Conservation (phyloP, 2,888 invertebrate genomes). For the Eledona agricola region DNA sequence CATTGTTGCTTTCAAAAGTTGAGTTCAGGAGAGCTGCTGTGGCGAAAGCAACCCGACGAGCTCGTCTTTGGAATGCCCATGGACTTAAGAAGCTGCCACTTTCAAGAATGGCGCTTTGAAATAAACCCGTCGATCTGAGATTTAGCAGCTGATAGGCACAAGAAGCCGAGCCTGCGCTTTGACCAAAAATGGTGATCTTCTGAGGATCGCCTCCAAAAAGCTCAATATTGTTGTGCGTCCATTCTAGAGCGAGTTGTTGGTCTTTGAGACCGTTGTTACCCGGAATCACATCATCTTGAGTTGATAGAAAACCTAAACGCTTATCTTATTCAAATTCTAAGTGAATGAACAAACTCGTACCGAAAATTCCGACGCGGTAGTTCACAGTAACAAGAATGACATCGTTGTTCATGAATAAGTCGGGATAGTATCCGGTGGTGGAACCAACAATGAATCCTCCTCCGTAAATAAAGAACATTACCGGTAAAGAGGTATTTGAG, state of each 20-base stretch:
- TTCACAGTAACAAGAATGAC: slow-evolving; percentile 46
- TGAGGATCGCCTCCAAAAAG: slow-evolving; percentile 40
- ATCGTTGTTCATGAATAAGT: slow-evolving; percentile 43
- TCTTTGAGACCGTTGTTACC: slow-evolving; percentile 44
- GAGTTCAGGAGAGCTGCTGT: slow-evolving; percentile 33
- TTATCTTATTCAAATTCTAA: neutral
- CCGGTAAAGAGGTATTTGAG: slow-evolving; percentile 21
- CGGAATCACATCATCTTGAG: slow-evolving; percentile 39
- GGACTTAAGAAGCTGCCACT: slow-evolving; percentile 40
- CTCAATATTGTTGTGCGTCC: slow-evolving; percentile 36
- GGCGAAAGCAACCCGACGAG: slow-evolving; percentile 30
- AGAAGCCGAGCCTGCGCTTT: slow-evolving; percentile 40
- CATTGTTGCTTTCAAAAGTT: slow-evolving; percentile 13
- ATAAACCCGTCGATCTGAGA: slow-evolving; percentile 35
- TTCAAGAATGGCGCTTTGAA: slow-evolving; percentile 38
- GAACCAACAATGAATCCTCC: slow-evolving; percentile 26
- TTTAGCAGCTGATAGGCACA: slow-evolving; percentile 37
- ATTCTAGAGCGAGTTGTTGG: slow-evolving; percentile 33
- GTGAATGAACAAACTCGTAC: slow-evolving; percentile 22
- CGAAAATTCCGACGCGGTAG: slow-evolving; percentile 48
- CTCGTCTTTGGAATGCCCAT: slow-evolving; percentile 33
- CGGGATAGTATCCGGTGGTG: slow-evolving; percentile 33
- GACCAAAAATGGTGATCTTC: slow-evolving; percentile 38
- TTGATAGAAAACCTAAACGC: slow-evolving; percentile 44
- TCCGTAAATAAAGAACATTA: slow-evolving; percentile 33